Conservation (phyloP, 2,113 vertebrate genomes). For the Aleadryas rufinucha region DNA sequence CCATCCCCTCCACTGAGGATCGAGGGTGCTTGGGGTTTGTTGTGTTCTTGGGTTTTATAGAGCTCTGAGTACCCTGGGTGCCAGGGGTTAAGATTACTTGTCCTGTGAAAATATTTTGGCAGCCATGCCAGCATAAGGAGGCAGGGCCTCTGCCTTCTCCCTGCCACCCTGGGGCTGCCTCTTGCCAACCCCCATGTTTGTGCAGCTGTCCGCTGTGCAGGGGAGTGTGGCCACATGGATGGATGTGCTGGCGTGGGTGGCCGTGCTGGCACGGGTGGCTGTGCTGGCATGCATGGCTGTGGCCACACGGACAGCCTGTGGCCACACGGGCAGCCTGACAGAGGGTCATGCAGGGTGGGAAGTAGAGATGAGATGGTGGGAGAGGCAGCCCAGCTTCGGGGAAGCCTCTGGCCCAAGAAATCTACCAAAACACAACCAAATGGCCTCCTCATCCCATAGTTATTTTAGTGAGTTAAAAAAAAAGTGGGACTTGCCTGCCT, state of each 20-base stretch:
- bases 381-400: not conserved
- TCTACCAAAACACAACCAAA: not conserved
- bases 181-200: not conserved
- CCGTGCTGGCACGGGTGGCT: not conserved
- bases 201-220: not conserved
- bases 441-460: not conserved
- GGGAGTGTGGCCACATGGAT: rapidly evolving
- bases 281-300: not conserved
- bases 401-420: not conserved
- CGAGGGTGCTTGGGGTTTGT: not conserved
- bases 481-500: not conserved
- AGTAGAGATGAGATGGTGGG: not conserved
- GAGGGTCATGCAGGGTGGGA: not conserved
- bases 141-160: not conserved
- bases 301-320: not conserved
- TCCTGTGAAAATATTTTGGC: not conserved
- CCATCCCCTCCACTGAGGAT: not conserved
- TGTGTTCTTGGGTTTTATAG: not conserved
- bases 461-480: not conserved
- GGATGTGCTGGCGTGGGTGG: not conserved
- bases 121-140: not conserved
- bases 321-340: not conserved
- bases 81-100: not conserved
- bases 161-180: not conserved
- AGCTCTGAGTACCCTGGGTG: not conserved